phyloP scores from a whole-genome alignment of 2,113 vertebrate genomes.

The Perca fluviatilis region DNA sequence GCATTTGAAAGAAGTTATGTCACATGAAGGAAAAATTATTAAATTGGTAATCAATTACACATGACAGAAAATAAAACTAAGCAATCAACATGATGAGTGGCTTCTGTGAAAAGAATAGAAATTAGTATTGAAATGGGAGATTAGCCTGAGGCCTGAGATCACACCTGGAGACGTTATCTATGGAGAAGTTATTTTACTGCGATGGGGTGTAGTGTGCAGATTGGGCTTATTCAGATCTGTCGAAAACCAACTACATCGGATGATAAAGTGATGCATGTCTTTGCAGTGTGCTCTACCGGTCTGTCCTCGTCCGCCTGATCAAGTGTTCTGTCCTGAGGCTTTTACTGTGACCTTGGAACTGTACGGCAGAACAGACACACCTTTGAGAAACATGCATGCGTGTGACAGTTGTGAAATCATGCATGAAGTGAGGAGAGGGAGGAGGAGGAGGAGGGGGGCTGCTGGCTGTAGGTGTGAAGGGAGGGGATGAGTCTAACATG shows the following conservation, averaged over 20 bases:
- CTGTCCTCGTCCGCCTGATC: not conserved
- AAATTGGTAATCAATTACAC: too few relatives aligned
- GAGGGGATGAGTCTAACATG: not conserved
- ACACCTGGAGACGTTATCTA: too few relatives aligned
- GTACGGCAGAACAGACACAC: conserved; percentile 23
- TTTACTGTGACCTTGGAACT: not conserved
- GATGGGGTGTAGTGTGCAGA: not conserved
- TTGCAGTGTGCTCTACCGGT: not conserved
- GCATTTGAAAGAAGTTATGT: too few relatives aligned
- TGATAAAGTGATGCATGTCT: not conserved
- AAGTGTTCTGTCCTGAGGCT: conserved; percentile 12
- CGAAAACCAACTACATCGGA: not conserved
- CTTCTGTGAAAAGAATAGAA: too few relatives aligned
- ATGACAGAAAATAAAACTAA: too few relatives aligned
- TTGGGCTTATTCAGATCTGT: not conserved
- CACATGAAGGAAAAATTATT: too few relatives aligned
- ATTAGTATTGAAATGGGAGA: too few relatives aligned
- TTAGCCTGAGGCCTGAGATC: too few relatives aligned
- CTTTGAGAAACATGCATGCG: conserved; percentile 48
- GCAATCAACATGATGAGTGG: too few relatives aligned
- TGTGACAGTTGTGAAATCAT: conserved; percentile 7
- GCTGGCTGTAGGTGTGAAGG: not conserved
- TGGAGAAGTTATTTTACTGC: too few relatives aligned
- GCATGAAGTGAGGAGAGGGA: not conserved
- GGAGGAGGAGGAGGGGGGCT: not conserved